A percentile compares a stretch with the other conserved stretches of the same genome.
phyloP scores from a whole-genome alignment of 1,140 invertebrate genomes.

The Dreissena rostriformis region DNA sequence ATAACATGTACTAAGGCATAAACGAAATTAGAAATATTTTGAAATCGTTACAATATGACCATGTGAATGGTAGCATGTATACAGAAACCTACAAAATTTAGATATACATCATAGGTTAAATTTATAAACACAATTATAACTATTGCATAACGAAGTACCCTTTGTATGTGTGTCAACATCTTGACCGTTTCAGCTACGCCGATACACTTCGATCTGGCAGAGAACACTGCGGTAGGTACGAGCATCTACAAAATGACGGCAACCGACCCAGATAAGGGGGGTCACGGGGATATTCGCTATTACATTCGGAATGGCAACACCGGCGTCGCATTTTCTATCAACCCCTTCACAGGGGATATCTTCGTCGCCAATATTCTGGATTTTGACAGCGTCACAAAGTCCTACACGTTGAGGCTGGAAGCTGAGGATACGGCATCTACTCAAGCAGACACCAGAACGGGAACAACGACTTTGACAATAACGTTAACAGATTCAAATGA shows the following conservation, averaged over 20 bases:
- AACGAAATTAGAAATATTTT: too few relatives aligned
- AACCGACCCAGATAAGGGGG: conserved; percentile 61
- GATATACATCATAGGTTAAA: too few relatives aligned
- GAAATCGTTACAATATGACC: too few relatives aligned
- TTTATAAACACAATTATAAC: too few relatives aligned
- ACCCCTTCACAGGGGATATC: conserved; percentile 55
- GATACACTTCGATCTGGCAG: too few relatives aligned
- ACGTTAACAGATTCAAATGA: conserved; percentile 91
- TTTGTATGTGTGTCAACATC: too few relatives aligned
- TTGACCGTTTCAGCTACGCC: too few relatives aligned
- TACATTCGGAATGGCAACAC: conserved; percentile 56
- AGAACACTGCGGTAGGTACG: conserved; percentile 32
- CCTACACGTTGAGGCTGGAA: conserved; percentile 51
- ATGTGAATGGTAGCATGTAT: too few relatives aligned
- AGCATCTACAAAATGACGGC: conserved; percentile 63
- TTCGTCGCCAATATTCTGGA: conserved; percentile 60
- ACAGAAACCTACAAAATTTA: too few relatives aligned
- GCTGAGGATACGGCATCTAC: conserved; percentile 56
- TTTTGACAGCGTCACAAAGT: conserved; percentile 60
- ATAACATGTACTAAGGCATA: too few relatives aligned
- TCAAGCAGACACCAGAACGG: conserved; percentile 36
- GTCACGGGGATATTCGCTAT: conserved; percentile 61
- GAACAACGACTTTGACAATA: conserved; percentile 62
- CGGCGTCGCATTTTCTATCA: conserved; percentile 52
- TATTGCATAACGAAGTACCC: too few relatives aligned